Conservation (phyloP, 2,113 vertebrate species). For the Paramormyrops kingsleyae region DNA sequence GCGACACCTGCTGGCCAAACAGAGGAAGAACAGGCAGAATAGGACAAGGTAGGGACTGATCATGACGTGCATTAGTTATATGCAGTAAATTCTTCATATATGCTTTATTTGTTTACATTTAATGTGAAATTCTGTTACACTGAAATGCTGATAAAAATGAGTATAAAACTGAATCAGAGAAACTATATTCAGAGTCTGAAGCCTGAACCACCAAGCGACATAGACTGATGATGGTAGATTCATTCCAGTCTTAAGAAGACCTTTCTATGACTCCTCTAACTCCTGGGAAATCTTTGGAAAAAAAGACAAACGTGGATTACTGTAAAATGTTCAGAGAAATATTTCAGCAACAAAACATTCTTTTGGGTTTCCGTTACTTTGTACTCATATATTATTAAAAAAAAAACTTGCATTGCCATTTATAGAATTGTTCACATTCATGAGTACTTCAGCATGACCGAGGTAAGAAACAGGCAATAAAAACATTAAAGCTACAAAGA, state of each 20-base stretch:
- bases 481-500: background rate
- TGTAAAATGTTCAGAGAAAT: background rate
- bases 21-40: too few relatives aligned
- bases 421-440: background rate
- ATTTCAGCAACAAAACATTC: background rate
- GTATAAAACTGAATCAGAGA: background rate
- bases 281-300: background rate
- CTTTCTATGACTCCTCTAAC: background rate
- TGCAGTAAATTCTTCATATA: background rate
- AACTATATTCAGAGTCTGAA: background rate
- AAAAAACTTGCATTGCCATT: background rate
- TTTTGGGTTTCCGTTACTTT: background rate
- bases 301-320: background rate
- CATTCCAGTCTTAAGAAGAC: background rate
- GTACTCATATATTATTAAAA: background rate
- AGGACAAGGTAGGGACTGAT: too few relatives aligned
- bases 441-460: background rate
- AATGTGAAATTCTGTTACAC: background rate
- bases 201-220: background rate
- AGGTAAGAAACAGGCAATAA: background rate
- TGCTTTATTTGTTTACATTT: background rate
- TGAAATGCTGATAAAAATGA: background rate
- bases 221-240: background rate
- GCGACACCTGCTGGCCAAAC: too few relatives aligned
- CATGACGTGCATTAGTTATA: background rate